Evolutionary conservation across 2,888 invertebrate species (phyloP).

Genomic region (Pachliopta kotzebuea): DNA sequence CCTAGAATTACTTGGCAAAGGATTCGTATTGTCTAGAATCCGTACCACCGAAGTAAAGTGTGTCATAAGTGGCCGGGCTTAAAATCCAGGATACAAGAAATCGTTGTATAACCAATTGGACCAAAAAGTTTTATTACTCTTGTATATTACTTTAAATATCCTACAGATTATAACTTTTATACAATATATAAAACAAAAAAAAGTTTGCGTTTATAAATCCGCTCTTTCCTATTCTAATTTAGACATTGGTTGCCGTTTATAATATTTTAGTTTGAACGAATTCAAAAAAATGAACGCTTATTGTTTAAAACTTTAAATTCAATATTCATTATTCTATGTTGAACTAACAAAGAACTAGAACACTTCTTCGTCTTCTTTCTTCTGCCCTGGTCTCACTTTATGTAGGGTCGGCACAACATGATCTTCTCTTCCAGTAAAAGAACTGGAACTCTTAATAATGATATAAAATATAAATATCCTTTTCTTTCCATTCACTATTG

Average conservation of each 20-base stretch:
- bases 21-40: slow-evolving; percentile 30
- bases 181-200: no score
- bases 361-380: no score
- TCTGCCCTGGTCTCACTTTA: no score
- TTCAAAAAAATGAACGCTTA: background rate
- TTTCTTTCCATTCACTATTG: slow-evolving; percentile 5
- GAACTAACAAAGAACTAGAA: background rate
- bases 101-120: slow-evolving; percentile 13
- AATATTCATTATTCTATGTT: background rate
- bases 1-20: slow-evolving; percentile 69
- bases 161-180: no score
- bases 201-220: no score
- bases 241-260: background rate
- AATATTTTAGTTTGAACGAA: background rate
- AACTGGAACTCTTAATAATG: no score
- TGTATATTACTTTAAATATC: background rate
- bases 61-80: slow-evolving; percentile 15
- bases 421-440: no score
- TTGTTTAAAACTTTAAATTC: no score
- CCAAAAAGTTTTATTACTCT: background rate
- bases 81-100: slow-evolving; percentile 6
- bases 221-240: background rate
- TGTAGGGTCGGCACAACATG: no score
- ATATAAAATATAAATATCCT: background rate
- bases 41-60: slow-evolving; percentile 9